Base-by-base conservation (phyloP, 2,113 vertebrate genomes). In the Eurystomus gularis region DNA sequence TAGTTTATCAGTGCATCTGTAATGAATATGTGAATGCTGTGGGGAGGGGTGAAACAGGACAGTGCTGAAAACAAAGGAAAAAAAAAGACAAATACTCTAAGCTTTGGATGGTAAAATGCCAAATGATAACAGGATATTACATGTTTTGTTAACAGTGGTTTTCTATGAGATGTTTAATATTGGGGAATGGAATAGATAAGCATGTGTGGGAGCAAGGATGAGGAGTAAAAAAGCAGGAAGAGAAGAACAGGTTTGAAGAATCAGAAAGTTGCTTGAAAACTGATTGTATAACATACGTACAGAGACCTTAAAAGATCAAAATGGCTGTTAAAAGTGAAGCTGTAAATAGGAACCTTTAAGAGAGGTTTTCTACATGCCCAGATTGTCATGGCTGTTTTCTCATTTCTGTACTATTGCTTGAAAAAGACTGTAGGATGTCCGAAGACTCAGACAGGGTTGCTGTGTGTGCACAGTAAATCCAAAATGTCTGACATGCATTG, bases 401-500 rank as follows among this genome's bases (percentile, higher is more conserved):
- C 37, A 3, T 35, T 54, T 33, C 72, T 29, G 0, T 65, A 88
- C 39, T 62, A 39, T 4, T 20, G 23, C 92, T 91, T 3, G 0
- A 64, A 49, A 86, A 11, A 75, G 71, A 19, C 91, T 58, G 28
- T 29, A 49, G 81, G 79, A 25, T 77, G 88, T 62, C n/a, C 1
- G 5, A 79, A 61, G 46, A 16, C 90, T 70, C 82, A 10, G 66
- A 1, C 62, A 73, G 83, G 86, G 83, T 16, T 97, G 93, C 94
- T 84, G 81, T 87, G 86, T 69, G 7, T 39, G 35, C 95, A 86
- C 95, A 64, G 83, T 23, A 68, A 84, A 95, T 84, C 91, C 94
- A 96, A 96, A 96, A 97, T 96, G 89, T 97, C 96, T 96, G 94
- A 94, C 91, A 1, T 19, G 68, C 88, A 33, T 55, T 83, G 88